Percentiles rank a stretch among this genome's conserved stretches.
Evolutionary conservation across 1,140 invertebrate genomes (phyloP).

Genomic region (Microplitis mediator): DNA sequence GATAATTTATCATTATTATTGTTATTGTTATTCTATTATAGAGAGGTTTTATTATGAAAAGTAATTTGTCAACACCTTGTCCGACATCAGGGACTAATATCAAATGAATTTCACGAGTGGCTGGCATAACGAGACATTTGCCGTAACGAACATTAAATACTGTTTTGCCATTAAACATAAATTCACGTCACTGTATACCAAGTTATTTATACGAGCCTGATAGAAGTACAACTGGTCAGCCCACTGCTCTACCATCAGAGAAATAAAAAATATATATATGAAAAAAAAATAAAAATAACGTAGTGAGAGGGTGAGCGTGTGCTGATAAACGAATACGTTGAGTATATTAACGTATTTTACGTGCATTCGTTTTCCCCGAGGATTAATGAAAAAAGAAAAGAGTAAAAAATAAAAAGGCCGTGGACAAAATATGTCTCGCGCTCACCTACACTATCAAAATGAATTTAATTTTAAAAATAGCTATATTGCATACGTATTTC

Average conservation of each 20-base stretch:
- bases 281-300: not conserved
- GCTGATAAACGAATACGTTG: constrained; percentile 25
- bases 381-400: constrained; percentile 17
- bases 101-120: constrained; percentile 32
- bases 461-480: not conserved
- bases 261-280: not conserved
- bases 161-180: constrained; percentile 34
- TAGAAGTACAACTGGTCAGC: not conserved
- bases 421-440: not conserved
- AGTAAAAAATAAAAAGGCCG: constrained; percentile 11
- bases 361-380: constrained; percentile 18
- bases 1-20: too few species aligned
- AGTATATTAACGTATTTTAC: constrained; percentile 28
- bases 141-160: constrained; percentile 36
- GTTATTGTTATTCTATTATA: too few species aligned
- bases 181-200: constrained; percentile 25
- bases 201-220: constrained; percentile 34
- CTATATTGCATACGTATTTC: not conserved
- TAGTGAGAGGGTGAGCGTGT: not conserved
- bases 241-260: not conserved
- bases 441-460: not conserved
- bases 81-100: constrained; percentile 19
- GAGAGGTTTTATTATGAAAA: too few species aligned
- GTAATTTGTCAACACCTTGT: not conserved
- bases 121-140: constrained; percentile 30